These are phyloP conservation scores for Brachionus manjavacas DNA, from an alignment of 1,140 invertebrate genomes.

Conservation along the genomic window DNA sequence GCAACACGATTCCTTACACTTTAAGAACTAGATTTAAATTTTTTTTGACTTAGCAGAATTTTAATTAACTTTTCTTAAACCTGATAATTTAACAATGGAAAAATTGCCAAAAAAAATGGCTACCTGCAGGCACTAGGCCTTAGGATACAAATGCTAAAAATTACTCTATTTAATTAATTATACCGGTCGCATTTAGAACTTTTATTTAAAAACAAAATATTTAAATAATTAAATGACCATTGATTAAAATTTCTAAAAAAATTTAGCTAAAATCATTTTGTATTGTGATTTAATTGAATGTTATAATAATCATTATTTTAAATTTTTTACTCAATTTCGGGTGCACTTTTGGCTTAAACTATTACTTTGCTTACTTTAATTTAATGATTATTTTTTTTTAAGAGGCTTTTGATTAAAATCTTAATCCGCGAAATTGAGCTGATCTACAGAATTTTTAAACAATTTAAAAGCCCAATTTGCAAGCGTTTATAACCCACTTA, in stretches of 20 bases:
- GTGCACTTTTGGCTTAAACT: too few species aligned
- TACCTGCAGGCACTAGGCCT: background rate
- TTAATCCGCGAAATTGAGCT: background rate
- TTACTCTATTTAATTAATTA: background rate
- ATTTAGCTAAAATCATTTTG: too few species aligned
- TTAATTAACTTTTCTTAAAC: background rate
- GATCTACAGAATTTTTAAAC: background rate
- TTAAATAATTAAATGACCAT: background rate
- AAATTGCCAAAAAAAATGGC: background rate
- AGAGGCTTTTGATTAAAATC: background rate
- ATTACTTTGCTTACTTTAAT: too few species aligned
- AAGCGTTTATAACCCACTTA: background rate
- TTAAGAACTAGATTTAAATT: background rate
- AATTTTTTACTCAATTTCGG: too few species aligned
- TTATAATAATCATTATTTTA: background rate
- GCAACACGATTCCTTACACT: background rate
- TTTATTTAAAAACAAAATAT: background rate
- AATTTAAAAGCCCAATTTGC: background rate
- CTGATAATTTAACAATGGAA: background rate
- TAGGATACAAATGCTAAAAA: background rate
- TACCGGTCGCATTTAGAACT: background rate
- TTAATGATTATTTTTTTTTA: background rate
- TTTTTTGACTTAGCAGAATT: background rate
- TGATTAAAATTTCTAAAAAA: background rate
- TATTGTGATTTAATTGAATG: too few species aligned